Evolutionary conservation across 2,797 vertebrate species (phyloP).

Genomic region (Austrolebias charrua): DNA sequence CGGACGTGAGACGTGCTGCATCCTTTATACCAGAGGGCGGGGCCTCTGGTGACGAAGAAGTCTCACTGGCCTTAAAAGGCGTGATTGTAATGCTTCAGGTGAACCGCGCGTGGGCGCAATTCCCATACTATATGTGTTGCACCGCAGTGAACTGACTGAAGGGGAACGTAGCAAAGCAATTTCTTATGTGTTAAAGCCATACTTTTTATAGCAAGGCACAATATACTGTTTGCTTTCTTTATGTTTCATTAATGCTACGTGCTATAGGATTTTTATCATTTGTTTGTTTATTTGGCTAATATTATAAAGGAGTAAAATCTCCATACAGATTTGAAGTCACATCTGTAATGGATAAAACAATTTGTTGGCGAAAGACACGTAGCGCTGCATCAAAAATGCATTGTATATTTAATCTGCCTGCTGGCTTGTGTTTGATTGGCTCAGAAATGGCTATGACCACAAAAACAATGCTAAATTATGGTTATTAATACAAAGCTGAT

Average conservation of each 20-base stretch:
- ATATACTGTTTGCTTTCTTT: not conserved
- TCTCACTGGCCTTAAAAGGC: too few relatives aligned
- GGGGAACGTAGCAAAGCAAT: slow-evolving; percentile 20
- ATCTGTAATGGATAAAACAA: slow-evolving; percentile 45
- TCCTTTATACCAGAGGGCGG: too few relatives aligned
- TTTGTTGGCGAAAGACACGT: slow-evolving; percentile 39
- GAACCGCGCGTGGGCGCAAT: too few relatives aligned
- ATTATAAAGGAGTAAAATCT: slow-evolving; percentile 33
- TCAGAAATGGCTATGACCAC: slow-evolving; percentile 45
- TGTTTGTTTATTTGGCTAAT: too few relatives aligned
- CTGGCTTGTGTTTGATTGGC: slow-evolving; percentile 48
- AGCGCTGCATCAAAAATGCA: slow-evolving; percentile 49
- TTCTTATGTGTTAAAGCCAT: slow-evolving; percentile 26
- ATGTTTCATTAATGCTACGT: slow-evolving; percentile 11
- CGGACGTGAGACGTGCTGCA: too few relatives aligned
- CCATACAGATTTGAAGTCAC: slow-evolving; percentile 38
- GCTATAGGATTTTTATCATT: slow-evolving; percentile 4
- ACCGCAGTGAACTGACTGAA: too few relatives aligned
- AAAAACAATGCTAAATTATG: slow-evolving; percentile 48
- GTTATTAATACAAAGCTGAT: slow-evolving; percentile 35
- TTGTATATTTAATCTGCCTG: slow-evolving; percentile 39
- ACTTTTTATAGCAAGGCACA: not conserved
- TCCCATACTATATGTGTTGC: too few relatives aligned
- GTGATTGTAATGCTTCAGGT: too few relatives aligned
- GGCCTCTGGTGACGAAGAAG: too few relatives aligned